A percentile compares a stretch with the other conserved stretches of the same genome.
phyloP scores from a whole-genome alignment of 2,888 invertebrate species.

The Petrolisthes cinctipes region DNA sequence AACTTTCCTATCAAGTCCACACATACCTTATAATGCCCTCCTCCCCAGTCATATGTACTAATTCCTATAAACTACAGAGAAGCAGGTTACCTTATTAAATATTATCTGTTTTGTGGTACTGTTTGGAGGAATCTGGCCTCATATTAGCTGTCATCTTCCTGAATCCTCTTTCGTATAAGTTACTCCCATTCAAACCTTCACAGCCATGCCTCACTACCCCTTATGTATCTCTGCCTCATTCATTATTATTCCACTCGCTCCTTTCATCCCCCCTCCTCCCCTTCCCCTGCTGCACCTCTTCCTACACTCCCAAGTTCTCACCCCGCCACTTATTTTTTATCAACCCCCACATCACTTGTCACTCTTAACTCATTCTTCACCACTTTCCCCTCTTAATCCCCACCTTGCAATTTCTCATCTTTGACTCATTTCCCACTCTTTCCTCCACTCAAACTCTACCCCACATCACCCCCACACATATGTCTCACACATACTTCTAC shows the following conservation, averaged over 20 bases:
- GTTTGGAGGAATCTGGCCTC: too few relatives aligned
- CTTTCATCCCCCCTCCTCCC: neutral
- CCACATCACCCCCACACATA: neutral
- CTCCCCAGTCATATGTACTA: too few relatives aligned
- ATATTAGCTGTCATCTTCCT: neutral
- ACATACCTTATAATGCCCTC: too few relatives aligned
- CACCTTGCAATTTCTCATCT: neutral
- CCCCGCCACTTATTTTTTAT: neutral
- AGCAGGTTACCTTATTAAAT: too few relatives aligned
- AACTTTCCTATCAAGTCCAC: too few relatives aligned
- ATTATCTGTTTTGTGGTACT: too few relatives aligned
- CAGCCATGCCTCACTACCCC: neutral
- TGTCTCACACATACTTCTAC: neutral
- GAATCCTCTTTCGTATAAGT: neutral
- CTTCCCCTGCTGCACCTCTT: neutral
- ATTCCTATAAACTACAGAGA: too few relatives aligned
- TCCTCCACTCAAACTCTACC: neutral
- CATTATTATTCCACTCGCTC: neutral
- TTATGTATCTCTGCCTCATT: neutral
- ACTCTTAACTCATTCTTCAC: neutral
- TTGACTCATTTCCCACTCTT: neutral
- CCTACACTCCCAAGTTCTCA: neutral
- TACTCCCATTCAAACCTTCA: neutral
- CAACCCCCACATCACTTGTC: neutral
- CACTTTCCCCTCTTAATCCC: neutral